Base-by-base conservation (phyloP, 2,113 vertebrate species). In the Limanda limanda region DNA sequence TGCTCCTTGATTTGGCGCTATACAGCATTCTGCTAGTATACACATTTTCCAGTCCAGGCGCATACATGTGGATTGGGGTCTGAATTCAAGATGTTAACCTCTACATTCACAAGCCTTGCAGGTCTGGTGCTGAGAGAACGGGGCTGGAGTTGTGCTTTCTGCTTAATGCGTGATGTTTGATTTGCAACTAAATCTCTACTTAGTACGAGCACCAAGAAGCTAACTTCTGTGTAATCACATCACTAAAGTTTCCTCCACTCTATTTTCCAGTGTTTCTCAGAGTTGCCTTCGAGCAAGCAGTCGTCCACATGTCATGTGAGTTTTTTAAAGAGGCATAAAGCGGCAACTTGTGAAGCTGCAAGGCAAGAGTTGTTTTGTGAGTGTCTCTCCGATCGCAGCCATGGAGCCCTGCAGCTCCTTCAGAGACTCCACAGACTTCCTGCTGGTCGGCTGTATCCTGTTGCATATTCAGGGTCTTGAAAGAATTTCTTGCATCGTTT, bases 221-320 rank as follows among this genome's bases (percentile, higher is more conserved):
- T 13, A 13, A 20, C 8, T 11, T 55, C 54, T 9, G 63, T 68
- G n/a, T 13, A n/a, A 62, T 62, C 70, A 47, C 31, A 25, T 15
- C 56, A 72, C 14, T 8, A 9, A 23, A 48, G 35, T 47, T 55
- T 17, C 56, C 31, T 73, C 47, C 2, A 23, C 35, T 40, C 24
- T 42, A 20, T 52, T 51, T 48, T 21, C 48, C 51, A 37, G 37
- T 51, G n/a, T 65, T 54, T 65, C 21, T 2, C 25, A 59, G 61
- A 78, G 21, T 66, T 71, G 68, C 77, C 77, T 45, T 72, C 31
- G 1, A 70, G 76, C 68, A 25, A 62, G 31, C 35, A 42, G 27
- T 61, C 18, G 62, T 68, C 42, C 40, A 71, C 54, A 71, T 67
- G 79, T 71, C 77, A 79, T 73, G 63, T 73, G 74, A 71, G 13